Conservation (phyloP, 2,888 invertebrate genomes). For the Encarsia formosa region DNA sequence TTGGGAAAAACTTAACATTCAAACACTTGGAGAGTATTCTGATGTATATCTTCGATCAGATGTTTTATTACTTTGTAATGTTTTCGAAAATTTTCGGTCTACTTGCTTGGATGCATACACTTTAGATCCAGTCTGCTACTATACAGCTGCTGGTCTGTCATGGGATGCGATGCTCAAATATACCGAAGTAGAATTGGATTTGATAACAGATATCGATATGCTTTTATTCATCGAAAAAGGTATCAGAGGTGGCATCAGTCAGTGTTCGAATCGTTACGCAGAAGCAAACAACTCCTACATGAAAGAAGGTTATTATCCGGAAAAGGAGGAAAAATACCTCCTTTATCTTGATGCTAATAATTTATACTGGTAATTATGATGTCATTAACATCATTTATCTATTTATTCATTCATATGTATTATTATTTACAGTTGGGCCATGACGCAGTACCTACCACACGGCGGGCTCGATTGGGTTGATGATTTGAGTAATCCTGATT, state of each 20-base stretch:
- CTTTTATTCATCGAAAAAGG: constrained; percentile 30
- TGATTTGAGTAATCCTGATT: neutral
- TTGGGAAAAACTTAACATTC: neutral
- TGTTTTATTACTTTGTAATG: constrained; percentile 32
- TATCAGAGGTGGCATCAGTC: constrained; percentile 30
- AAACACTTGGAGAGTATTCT: constrained; percentile 33
- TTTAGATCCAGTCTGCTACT: too few species aligned
- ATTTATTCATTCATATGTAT: too few species aligned
- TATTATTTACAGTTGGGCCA: constrained; percentile 13
- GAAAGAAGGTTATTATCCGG: constrained; percentile 12
- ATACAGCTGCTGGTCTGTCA: constrained; percentile 19
- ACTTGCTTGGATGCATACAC: constrained; percentile 8
- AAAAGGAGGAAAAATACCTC: constrained; percentile 12
- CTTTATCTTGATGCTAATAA: constrained; percentile 26
- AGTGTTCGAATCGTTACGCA: constrained; percentile 29
- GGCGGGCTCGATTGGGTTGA: neutral
- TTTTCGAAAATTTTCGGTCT: constrained; percentile 23
- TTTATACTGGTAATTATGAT: too few species aligned
- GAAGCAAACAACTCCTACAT: constrained; percentile 30
- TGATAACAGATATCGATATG: constrained; percentile 30
- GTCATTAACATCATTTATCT: too few species aligned
- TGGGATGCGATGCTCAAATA: constrained; percentile 25
- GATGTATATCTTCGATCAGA: constrained; percentile 30
- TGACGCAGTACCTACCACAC: constrained; percentile 3
- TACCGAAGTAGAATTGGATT: constrained; percentile 20